A percentile compares a stretch with the other conserved stretches of the same genome.
Evolutionary conservation across 1,140 invertebrate species (phyloP).

Genomic region (Tetranychus urticae): DNA sequence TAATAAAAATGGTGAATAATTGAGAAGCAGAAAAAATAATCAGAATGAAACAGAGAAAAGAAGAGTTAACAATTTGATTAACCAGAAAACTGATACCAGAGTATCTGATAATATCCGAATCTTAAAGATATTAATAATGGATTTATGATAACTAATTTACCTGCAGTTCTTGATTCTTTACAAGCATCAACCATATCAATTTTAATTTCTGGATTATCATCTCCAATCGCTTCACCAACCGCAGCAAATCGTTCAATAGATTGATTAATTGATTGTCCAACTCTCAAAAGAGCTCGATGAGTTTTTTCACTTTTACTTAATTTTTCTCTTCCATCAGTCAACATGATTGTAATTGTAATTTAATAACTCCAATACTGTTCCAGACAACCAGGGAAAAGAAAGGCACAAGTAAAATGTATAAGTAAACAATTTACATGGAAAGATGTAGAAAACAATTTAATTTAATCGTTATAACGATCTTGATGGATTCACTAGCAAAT

Average conservation of each 20-base stretch:
- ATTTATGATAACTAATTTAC: conserved; percentile 27
- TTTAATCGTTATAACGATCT: too few species aligned
- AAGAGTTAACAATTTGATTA: background rate
- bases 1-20: background rate
- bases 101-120: too few species aligned
- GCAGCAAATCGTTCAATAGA: conserved; percentile 92
- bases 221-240: conserved; percentile 89
- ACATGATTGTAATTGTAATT: too few species aligned
- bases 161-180: conserved; percentile 77
- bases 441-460: too few species aligned
- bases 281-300: conserved; percentile 52
- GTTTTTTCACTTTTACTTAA: conserved; percentile 27
- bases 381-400: too few species aligned
- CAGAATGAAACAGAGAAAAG: background rate
- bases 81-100: too few species aligned
- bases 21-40: background rate
- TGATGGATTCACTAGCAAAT: too few species aligned
- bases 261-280: conserved; percentile 81
- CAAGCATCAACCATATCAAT: conserved; percentile 94
- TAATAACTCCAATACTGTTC: too few species aligned
- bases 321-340: conserved; percentile 18
- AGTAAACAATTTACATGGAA: too few species aligned
- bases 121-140: too few species aligned
- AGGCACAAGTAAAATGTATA: too few species aligned
- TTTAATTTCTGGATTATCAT: conserved; percentile 88